Percentiles rank a stretch among this genome's conserved stretches.
Evolutionary conservation across 2,113 vertebrate genomes (phyloP).

Genomic region (Mirounga angustirostris): DNA sequence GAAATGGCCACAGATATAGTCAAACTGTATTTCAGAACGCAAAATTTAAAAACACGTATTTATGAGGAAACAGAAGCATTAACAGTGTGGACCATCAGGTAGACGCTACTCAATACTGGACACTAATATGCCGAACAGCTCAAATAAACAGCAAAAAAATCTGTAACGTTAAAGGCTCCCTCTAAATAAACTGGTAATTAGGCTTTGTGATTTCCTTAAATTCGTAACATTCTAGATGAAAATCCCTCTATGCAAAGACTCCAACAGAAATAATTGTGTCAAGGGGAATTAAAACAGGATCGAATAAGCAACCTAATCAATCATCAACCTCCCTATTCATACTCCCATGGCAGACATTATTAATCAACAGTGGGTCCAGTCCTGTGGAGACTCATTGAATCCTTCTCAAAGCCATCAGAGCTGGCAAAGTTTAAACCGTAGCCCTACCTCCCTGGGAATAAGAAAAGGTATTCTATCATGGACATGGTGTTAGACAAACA

Average conservation of each 20-base stretch:
- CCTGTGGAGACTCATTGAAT: not conserved
- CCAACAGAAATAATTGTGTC: not conserved
- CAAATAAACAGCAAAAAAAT: not conserved
- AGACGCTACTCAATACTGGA: not conserved
- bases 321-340: not conserved
- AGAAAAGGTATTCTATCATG: not conserved
- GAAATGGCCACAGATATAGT: not conserved
- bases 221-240: not conserved
- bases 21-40: not conserved
- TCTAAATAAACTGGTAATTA: slow-evolving; percentile 46
- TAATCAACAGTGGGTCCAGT: not conserved
- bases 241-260: not conserved
- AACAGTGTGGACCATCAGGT: not conserved
- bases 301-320: slow-evolving; percentile 36
- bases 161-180: not conserved
- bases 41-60: not conserved
- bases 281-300: not conserved
- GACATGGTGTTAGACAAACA: not conserved
- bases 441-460: not conserved
- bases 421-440: slow-evolving; percentile 28
- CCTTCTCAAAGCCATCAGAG: not conserved
- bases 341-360: not conserved
- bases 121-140: not conserved
- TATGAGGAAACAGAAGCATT: slow-evolving; percentile 47
- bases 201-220: not conserved